Base-by-base conservation (phyloP, 2,113 vertebrate genomes). In the Ptilonorhynchus violaceus region DNA sequence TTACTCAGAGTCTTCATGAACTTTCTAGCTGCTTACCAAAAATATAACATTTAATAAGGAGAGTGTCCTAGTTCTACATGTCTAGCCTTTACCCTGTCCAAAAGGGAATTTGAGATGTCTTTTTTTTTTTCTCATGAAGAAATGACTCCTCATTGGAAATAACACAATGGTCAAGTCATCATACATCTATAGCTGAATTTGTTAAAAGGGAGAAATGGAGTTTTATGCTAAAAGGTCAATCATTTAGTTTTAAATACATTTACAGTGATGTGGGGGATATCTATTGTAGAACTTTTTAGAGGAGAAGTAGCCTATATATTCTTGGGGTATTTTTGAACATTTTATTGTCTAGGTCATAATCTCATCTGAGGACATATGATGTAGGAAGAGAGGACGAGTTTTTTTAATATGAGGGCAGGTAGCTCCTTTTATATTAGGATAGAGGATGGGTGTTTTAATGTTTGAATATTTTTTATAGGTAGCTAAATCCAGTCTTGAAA, bases 1-100 rank as follows among this genome's bases (percentile, higher is more conserved):
- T 95, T 95, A 88, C 70, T 88, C 72, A 52, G 70, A 52, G 15
- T 69, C 85, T 97, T 95, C 64, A 85, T 97, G 91, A 91, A 90
- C 77, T 97, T 56, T 31, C 30, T 94, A 91, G 52, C 63, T 86
- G 60, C 69, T 85, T 92, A 68, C 49, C 35, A 85, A 90, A 85
- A 91, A 64, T 42, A 6, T 2, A 60, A 42, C 15, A 23, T 93
- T 88, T 64, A 79, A 82, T 85, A 39, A 96, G 64, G 80, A 60
- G 24, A 30, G 19, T 79, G 59, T 85, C 37, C 62, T 95, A 52
- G 20, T 75, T 89, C 69, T 42, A 13, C 7, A 4, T 62, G 64
- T 93, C 67, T 83, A 79, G 64, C 92, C 66, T 74, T 53, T 81
- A 53, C 37, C 10, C 20, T 67, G 91, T 76, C 10, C 41, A 70